A percentile compares a stretch with the other conserved stretches of the same genome.
Evolutionary conservation across 1,140 invertebrate species (phyloP).

Genomic region (Euglossa dilemma): DNA sequence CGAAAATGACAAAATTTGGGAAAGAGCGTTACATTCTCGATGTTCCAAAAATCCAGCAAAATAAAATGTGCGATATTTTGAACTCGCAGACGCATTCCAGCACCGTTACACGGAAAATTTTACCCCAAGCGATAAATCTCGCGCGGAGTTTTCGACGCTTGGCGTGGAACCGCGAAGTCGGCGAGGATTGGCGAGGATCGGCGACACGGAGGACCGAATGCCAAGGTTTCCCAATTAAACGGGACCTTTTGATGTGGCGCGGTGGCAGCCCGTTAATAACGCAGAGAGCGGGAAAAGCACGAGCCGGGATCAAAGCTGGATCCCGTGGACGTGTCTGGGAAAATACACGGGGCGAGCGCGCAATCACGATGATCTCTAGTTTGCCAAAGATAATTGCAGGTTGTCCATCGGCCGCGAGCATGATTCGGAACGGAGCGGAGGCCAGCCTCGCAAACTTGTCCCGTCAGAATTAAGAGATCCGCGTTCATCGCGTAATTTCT

Average conservation of each 20-base stretch:
- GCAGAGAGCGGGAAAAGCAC: not conserved
- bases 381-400: slow-evolving; percentile 80
- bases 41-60: no score
- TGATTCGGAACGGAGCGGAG: slow-evolving; percentile 33
- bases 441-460: slow-evolving; percentile 64
- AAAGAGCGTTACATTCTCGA: no score
- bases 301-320: slow-evolving; percentile 24
- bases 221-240: slow-evolving; percentile 22
- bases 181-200: not conserved
- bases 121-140: not conserved
- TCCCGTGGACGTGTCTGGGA: slow-evolving; percentile 64
- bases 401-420: slow-evolving; percentile 71
- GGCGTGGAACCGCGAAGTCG: not conserved
- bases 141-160: not conserved
- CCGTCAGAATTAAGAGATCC: slow-evolving; percentile 81
- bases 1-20: no score
- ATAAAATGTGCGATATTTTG: no score
- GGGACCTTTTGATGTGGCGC: not conserved
- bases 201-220: not conserved
- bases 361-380: slow-evolving; percentile 81
- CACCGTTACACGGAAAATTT: not conserved
- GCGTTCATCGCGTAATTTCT: slow-evolving; percentile 76
- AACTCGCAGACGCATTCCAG: no score
- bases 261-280: slow-evolving; percentile 6
- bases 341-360: slow-evolving; percentile 67